phyloP scores from a whole-genome alignment of 2,797 vertebrate genomes.

The Muraenolepis orangiensis region DNA sequence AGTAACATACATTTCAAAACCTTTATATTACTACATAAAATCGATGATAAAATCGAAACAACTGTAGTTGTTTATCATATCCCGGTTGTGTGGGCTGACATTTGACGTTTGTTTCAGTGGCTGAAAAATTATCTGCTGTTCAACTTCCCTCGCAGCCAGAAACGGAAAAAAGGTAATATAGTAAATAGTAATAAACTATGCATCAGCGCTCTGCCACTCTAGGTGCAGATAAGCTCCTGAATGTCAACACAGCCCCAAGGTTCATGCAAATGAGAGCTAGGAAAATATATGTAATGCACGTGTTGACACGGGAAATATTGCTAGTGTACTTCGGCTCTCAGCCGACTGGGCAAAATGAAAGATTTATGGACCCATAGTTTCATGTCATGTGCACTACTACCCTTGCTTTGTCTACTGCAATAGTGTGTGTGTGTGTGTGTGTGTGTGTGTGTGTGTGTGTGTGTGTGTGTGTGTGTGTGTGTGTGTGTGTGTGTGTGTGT shows the following conservation, averaged over 20 bases:
- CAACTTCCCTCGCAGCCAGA: constrained; percentile 33
- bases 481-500: no score
- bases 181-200: constrained; percentile 36
- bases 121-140: constrained; percentile 30
- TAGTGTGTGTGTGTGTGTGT: neutral
- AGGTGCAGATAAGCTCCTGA: constrained; percentile 3
- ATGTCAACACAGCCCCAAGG: constrained; percentile 10
- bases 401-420: neutral
- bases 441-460: no score
- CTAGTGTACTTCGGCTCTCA: neutral
- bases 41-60: neutral
- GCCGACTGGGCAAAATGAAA: neutral
- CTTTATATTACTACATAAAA: no score
- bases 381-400: neutral
- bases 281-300: neutral
- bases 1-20: no score
- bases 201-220: constrained; percentile 26
- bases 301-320: neutral
- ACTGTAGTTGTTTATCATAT: neutral
- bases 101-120: constrained; percentile 13
- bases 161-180: constrained; percentile 12
- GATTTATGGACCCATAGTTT: neutral
- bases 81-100: neutral
- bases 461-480: no score
- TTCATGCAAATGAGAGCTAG: neutral